Conservation (phyloP, 2,888 invertebrate genomes). For the Nephrocerus scutellatus region DNA sequence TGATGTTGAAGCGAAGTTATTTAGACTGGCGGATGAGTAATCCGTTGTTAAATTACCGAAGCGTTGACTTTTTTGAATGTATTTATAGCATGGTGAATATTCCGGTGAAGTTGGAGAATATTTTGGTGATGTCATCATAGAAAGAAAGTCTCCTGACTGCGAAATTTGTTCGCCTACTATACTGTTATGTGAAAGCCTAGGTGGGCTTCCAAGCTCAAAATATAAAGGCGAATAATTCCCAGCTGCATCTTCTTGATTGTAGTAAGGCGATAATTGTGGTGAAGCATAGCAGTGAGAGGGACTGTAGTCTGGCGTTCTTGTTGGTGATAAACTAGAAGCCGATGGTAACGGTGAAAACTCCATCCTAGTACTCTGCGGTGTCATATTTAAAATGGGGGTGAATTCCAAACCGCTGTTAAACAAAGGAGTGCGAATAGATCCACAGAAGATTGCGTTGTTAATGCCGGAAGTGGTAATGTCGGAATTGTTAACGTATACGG, state of each 20-base stretch:
- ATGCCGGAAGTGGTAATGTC: constrained; percentile 1
- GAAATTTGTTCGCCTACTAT: constrained; percentile 1
- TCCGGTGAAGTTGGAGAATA: constrained; percentile 65
- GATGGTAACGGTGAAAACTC: constrained; percentile 30
- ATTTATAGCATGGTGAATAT: constrained; percentile 55
- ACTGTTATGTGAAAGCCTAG: background rate
- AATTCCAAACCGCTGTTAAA: background rate
- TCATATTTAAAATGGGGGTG: no score
- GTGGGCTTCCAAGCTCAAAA: background rate
- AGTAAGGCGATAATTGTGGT: constrained; percentile 20
- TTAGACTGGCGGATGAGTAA: constrained; percentile 58
- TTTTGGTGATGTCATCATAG: constrained; percentile 31
- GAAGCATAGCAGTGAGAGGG: constrained; percentile 19
- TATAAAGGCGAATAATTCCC: constrained; percentile 5
- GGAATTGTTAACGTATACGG: constrained; percentile 88
- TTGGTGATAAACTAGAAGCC: constrained; percentile 39
- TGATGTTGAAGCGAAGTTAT: constrained; percentile 60
- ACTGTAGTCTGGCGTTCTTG: constrained; percentile 22
- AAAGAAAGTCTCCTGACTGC: constrained; percentile 49
- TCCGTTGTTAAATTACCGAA: constrained; percentile 60
- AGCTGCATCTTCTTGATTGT: constrained; percentile 41
- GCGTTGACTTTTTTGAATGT: constrained; percentile 55
- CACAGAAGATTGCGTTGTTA: constrained; percentile 18
- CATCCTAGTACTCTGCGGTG: constrained; percentile 14
- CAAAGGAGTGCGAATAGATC: constrained; percentile 15